Conservation (phyloP, 1,140 invertebrate genomes). For the Apis florea region DNA sequence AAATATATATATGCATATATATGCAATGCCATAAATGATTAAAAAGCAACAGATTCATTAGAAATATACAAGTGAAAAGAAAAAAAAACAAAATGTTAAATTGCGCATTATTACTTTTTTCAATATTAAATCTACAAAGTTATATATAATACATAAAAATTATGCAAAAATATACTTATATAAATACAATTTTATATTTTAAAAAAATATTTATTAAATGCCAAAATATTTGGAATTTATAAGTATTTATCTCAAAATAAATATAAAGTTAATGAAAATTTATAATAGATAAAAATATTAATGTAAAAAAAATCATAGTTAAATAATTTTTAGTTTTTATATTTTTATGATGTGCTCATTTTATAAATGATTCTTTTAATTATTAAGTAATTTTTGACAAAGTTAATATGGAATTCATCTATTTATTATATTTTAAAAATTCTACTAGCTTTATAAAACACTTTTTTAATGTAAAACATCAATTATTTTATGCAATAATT, state of each 20-base stretch:
- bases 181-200: conserved; percentile 22
- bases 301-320: conserved; percentile 2
- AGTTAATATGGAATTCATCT: background rate
- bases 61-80: conserved; percentile 17
- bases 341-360: conserved; percentile 1
- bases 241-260: conserved; percentile 20
- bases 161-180: conserved; percentile 31
- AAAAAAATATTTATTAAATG: conserved; percentile 32
- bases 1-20: conserved; percentile 1
- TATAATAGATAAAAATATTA: conserved; percentile 19
- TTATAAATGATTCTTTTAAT: conserved; percentile 28
- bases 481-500: background rate
- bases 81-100: conserved; percentile 10
- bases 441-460: conserved; percentile 5
- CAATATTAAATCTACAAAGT: conserved; percentile 1
- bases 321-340: conserved; percentile 18
- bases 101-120: conserved; percentile 22
- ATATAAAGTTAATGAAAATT: conserved; percentile 16
- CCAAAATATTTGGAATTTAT: conserved; percentile 31
- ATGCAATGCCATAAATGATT: background rate
- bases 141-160: conserved; percentile 29
- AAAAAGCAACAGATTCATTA: background rate
- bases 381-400: conserved; percentile 40
- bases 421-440: conserved; percentile 32
- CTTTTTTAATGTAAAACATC: background rate